Evolutionary conservation across 2,888 invertebrate genomes (phyloP), one percentile per base, ranked within the genome.

Genomic region (Metopia argyrocephala): DNA sequence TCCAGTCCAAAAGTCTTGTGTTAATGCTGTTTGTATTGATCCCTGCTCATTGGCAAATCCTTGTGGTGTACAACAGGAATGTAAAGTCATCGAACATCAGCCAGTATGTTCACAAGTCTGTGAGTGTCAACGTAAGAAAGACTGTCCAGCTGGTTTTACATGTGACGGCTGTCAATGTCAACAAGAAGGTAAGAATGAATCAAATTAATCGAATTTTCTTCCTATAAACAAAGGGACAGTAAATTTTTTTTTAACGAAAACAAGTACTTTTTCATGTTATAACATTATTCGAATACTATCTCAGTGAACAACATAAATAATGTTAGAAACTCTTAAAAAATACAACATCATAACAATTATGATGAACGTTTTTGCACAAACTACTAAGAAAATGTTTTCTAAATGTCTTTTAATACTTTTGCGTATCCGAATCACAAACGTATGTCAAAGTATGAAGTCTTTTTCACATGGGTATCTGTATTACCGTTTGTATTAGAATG

Each of bases 41-140:
- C 97, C 97, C 23, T 97, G 97, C 90, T 92, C 93, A 15, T 92
- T 92, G 89, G 93, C 92, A 25, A 94, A 95, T 83, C 96, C 96
- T 2, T 97, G 97, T 88, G 91, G 92, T 27, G 90, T 92, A 54
- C 93, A 94, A 65, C 95, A 96, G 85, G 94, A 95, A 84, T 97
- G 97, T 87, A 94, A 94, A 85, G 96, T 97, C 57, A 92, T 95
- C 85, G 92, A 95, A 86, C 97, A 97, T 89, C 94, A 95, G 88
- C 95, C 96, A 7, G 94, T 96, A 79, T 97, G 97, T 89, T 93
- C 94, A 50, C 94, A 94, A 92, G 87, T 85, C 46, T 89, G 89
- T 65, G 87, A 94, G 89, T 95, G 95, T 88, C 94, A 94, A 90
- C 92, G 92, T 82, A 91, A 93, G 85, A 90, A 93, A 2, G 94